Conservation (phyloP, 2,113 vertebrate species). For the Xerus inauris region DNA sequence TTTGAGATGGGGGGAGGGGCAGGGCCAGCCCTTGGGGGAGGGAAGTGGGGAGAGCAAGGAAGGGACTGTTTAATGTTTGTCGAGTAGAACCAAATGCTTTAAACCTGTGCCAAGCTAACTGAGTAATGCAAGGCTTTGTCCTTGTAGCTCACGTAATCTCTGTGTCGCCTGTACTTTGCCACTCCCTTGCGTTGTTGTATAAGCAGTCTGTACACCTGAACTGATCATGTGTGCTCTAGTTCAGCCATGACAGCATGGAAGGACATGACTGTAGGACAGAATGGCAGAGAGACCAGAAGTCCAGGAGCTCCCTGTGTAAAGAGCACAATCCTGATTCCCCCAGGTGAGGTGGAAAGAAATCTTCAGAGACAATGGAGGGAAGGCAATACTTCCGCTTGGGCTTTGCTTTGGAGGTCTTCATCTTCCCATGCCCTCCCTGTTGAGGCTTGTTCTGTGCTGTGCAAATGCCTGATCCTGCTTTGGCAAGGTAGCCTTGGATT, state of each 20-base stretch:
- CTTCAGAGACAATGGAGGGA: neutral
- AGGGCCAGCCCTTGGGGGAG: neutral
- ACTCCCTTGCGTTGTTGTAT: neutral
- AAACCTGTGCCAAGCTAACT: slow-evolving; percentile 61
- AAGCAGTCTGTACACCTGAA: slow-evolving; percentile 44
- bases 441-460: neutral
- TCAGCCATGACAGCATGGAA: neutral
- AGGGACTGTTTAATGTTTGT: slow-evolving; percentile 54
- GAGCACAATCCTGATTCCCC: neutral
- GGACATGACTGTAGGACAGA: neutral
- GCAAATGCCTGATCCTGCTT: neutral
- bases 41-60: neutral
- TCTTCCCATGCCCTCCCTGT: neutral
- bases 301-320: neutral
- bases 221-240: neutral
- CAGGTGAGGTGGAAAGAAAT: neutral
- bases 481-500: neutral
- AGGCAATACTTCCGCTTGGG: neutral
- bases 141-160: slow-evolving; percentile 16
- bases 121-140: slow-evolving; percentile 39
- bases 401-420: neutral
- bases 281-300: neutral
- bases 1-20: neutral
- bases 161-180: neutral
- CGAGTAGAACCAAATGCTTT: slow-evolving; percentile 62